Base-by-base conservation (phyloP, 2,113 vertebrate genomes). In the Dicrurus megarhynchus region DNA sequence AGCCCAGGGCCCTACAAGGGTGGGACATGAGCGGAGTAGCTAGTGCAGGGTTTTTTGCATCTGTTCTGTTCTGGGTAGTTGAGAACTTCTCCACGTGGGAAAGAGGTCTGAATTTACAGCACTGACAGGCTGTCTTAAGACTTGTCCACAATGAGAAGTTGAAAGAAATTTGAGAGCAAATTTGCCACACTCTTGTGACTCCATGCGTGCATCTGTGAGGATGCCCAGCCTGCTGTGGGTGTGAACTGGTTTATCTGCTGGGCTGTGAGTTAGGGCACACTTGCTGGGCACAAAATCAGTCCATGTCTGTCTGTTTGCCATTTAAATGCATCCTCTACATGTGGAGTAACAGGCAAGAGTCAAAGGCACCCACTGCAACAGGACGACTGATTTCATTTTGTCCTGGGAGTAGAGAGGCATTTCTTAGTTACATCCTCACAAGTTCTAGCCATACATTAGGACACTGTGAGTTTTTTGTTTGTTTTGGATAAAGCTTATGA, bases 151-250 rank as follows among this genome's bases (percentile, higher is more conserved):
- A 68, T 35, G 16, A 83, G 15, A 77, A 80, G 13, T 3, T 80
- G n/a, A 81, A 86, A 75, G 56, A 85, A 75, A 63, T 44, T 23
- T 42, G 67, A 65, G 57, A 57, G 59, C 26, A 53, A 73, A 60
- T 69, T 53, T 65, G 42, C 50, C 42, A 5, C 7, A 20, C 32
- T 16, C 39, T 37, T 6, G 1, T 71, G 56, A 67, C 13, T 71
- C 60, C 55, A 6, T 10, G 22, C 0, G 1, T 8, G 3, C 6
- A 17, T 19, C 11, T 16, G 32, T 14, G 75, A 88, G 59, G 57
- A 68, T 0, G 0, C 46, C 22, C 56, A 55, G 56, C 42, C 68
- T 46, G 73, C 68, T 44, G 60, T 18, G 44, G 59, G 32, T 0
- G 0, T 61, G 46, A 84, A 35, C 18, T 30, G 30, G 56, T 70